Percentiles rank a stretch among this genome's conserved stretches.
These are phyloP conservation scores for Characodon lateralis DNA, from an alignment of 2,797 vertebrate genomes.

Conservation along the genomic window DNA sequence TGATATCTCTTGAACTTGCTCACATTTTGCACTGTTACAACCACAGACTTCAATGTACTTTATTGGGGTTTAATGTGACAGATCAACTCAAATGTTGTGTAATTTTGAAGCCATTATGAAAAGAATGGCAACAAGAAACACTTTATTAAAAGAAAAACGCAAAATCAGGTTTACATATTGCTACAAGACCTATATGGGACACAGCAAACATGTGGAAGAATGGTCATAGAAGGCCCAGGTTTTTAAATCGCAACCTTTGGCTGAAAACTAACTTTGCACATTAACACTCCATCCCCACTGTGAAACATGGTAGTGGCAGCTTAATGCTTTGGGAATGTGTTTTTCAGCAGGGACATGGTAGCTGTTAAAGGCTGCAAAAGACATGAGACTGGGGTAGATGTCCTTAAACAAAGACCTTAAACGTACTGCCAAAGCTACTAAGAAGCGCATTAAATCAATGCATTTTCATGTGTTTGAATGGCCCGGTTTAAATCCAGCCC, in stretches of 20 bases:
- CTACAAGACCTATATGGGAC: neutral
- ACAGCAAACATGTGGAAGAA: neutral
- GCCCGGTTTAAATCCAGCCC: neutral
- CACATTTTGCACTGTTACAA: neutral
- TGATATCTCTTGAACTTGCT: neutral
- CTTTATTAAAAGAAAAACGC: neutral
- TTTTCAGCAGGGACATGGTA: neutral
- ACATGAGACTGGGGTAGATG: too few species aligned
- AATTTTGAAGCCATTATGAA: neutral
- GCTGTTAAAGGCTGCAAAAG: neutral
- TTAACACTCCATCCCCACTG: neutral
- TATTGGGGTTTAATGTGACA: neutral
- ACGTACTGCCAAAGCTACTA: neutral
- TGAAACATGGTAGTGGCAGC: neutral
- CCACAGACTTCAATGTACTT: neutral
- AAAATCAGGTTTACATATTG: neutral
- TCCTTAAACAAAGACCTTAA: neutral
- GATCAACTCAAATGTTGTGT: neutral
- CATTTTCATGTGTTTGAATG: neutral
- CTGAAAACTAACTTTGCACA: neutral
- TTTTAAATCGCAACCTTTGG: neutral
- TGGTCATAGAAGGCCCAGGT: neutral
- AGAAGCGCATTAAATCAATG: neutral
- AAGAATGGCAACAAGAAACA: neutral
- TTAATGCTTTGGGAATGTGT: neutral